Evolutionary conservation across 2,888 invertebrate species (phyloP), one percentile per base, ranked within the genome.

Genomic region (Cinara cedri): DNA sequence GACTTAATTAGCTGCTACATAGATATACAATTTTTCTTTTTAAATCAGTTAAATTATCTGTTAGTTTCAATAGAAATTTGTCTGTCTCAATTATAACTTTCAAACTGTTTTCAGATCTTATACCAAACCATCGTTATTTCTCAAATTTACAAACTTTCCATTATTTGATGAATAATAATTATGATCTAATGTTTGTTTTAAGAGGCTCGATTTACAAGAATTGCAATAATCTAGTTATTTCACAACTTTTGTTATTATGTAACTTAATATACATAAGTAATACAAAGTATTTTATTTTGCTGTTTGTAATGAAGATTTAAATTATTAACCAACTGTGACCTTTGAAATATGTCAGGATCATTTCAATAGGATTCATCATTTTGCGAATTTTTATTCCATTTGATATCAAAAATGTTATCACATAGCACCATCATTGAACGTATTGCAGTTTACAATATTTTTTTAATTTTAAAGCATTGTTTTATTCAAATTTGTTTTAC

Each of bases 101-200:
- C 34, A 62, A 62, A 62, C 1, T 24, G 10, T 3, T 62, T 34
- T 62, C 34, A 13, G 34, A 62, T n/a, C 62, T n/a, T 42, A 62
- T 11, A 62, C 21, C 42, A n/a, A 42, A n/a, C 34, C n/a, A 62
- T 11, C 62, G 3, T 55, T 55, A 55, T 55, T 55, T 21, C 55
- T 55, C 19, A 55, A 55, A 55, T 55, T 55, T 55, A 55, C 55
- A 19, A 55, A 21, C 19, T 55, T 51, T 16, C 1, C 19, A 55
- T 55, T 11, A 55, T 19, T 55, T 10, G 55, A 55, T 55, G 21
- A 55, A 55, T 1, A 55, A 10, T 55, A 55, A 55, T 55, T 55
- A 55, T 55, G 55, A 55, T 55, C 55, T 55, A 10, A 55, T 21
- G 55, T 55, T 55, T 55, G 19, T 55, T 55, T 55, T 55, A 55